These are phyloP conservation scores for Manis javanica DNA, from an alignment of 2,797 vertebrate genomes.

Conservation along the genomic window DNA sequence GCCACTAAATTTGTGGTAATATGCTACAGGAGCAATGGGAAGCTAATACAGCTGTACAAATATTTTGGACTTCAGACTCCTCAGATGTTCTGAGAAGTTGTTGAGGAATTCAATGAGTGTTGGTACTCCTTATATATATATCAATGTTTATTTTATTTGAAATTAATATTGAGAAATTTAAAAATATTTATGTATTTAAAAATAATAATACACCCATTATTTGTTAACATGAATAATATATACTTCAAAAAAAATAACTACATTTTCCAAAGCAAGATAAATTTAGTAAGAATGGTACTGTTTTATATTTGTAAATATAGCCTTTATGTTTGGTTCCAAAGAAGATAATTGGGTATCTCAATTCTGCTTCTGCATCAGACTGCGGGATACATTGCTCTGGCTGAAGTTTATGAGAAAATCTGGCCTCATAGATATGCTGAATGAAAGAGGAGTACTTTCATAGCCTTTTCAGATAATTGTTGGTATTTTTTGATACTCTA, in stretches of 20 bases:
- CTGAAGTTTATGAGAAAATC: not conserved
- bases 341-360: not conserved
- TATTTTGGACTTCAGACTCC: not conserved
- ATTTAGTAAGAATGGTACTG: not conserved
- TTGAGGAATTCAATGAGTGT: not conserved
- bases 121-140: not conserved
- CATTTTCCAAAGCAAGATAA: not conserved
- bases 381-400: not conserved
- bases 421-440: not conserved
- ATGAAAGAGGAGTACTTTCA: not conserved
- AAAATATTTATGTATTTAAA: not conserved
- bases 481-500: not conserved
- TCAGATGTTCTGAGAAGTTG: not conserved
- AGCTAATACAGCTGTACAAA: not conserved
- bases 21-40: not conserved
- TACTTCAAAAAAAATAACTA: not conserved
- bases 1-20: not conserved
- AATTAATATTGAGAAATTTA: not conserved
- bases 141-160: constrained; percentile 7
- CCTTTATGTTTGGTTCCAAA: not conserved
- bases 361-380: not conserved
- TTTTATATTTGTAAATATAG: not conserved
- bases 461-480: not conserved
- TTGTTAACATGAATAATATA: not conserved
- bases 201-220: not conserved